A percentile compares a stretch with the other conserved stretches of the same genome.
Conservation (phyloP, 2,113 vertebrate species). For the Oryzias celebensis region DNA sequence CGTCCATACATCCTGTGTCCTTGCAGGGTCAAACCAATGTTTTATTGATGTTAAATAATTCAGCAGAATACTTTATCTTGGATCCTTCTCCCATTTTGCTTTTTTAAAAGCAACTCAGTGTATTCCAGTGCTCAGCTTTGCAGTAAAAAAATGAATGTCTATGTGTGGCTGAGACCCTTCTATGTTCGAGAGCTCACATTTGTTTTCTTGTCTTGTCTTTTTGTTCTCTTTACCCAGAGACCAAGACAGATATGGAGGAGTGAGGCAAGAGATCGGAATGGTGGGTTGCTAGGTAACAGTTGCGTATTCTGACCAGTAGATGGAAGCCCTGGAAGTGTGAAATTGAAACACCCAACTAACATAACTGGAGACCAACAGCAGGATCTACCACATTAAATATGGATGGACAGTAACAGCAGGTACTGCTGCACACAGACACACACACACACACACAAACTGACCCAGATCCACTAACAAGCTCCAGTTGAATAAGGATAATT, state of each 20-base stretch:
- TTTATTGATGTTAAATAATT: slow-evolving; percentile 1
- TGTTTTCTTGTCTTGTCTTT: slow-evolving; percentile 30
- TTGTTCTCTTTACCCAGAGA: slow-evolving; percentile 12
- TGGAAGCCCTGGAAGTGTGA: slow-evolving; percentile 39
- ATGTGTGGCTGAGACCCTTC: neutral
- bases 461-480: slow-evolving; percentile 4
- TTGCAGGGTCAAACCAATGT: no score
- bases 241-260: neutral
- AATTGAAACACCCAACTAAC: slow-evolving; percentile 39
- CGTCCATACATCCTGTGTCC: slow-evolving; percentile 4
- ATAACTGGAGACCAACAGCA: slow-evolving; percentile 7
- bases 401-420: slow-evolving; percentile 50
- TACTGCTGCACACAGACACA: neutral
- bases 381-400: slow-evolving; percentile 57
- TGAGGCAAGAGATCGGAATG: slow-evolving; percentile 17
- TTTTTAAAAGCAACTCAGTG: slow-evolving; percentile 6
- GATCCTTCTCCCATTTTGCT: slow-evolving; percentile 26
- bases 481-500: slow-evolving; percentile 10
- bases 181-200: no score
- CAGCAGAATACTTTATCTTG: slow-evolving; percentile 21
- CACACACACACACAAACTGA: slow-evolving; percentile 7
- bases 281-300: slow-evolving; percentile 59
- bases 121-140: neutral
- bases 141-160: neutral
- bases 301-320: slow-evolving; percentile 23